These are phyloP conservation scores for Mythimna loreyi DNA, from an alignment of 2,888 invertebrate genomes.

Conservation along the genomic window DNA sequence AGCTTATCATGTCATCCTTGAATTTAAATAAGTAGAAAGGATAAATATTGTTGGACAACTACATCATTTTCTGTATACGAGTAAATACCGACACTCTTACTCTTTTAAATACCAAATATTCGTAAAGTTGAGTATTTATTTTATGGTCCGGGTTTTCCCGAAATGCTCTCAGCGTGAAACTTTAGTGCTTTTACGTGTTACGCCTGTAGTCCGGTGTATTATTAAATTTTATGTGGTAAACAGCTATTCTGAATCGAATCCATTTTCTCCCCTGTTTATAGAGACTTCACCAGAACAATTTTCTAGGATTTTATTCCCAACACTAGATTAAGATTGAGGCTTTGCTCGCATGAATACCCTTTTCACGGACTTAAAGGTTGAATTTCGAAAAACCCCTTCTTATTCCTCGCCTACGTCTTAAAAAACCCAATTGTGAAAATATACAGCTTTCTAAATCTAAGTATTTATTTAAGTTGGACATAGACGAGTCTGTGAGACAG, in stretches of 20 bases:
- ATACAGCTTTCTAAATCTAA: too few relatives aligned
- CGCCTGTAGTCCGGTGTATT: conserved; percentile 45
- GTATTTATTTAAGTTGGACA: too few relatives aligned
- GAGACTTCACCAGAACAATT: conserved; percentile 4
- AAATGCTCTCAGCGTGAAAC: conserved; percentile 50
- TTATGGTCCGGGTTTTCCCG: conserved; percentile 38
- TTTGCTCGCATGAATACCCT: too few relatives aligned
- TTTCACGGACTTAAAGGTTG: too few relatives aligned
- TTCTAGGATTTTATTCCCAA: conserved; percentile 16
- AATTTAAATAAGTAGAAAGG: neutral
- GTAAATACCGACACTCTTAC: neutral
- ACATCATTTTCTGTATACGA: conserved; percentile 1
- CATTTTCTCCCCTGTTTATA: conserved; percentile 26
- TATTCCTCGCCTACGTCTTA: too few relatives aligned
- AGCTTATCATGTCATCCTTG: neutral
- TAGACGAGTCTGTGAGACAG: too few relatives aligned
- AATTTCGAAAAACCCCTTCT: too few relatives aligned
- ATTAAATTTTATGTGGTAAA: conserved; percentile 58
- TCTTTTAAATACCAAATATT: conserved; percentile 22
- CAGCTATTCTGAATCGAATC: conserved; percentile 36
- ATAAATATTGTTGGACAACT: conserved; percentile 6
- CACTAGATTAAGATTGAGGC: too few relatives aligned
- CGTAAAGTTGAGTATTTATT: conserved; percentile 41
- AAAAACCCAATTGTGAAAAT: too few relatives aligned
- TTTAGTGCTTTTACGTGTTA: conserved; percentile 71